Evolutionary conservation across 2,888 invertebrate genomes (phyloP).

Genomic region (Portevinia maculata): DNA sequence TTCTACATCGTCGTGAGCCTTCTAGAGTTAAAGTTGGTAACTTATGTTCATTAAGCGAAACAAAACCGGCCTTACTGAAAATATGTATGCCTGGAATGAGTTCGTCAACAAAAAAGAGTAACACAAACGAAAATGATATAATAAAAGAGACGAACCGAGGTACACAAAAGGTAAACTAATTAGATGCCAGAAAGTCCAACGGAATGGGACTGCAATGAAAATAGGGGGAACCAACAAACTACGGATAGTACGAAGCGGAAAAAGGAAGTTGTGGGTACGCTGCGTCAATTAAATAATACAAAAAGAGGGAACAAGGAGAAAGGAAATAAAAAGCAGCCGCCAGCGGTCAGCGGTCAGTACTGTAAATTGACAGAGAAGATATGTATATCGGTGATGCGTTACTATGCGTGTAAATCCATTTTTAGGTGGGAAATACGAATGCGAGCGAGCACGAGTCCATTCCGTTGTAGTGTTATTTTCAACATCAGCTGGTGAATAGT

Average conservation of each 20-base stretch:
- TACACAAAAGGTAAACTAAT: constrained; percentile 66
- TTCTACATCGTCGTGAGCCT: too few relatives aligned
- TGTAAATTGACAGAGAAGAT: constrained; percentile 28
- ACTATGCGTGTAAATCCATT: constrained; percentile 20
- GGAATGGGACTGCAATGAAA: constrained; percentile 22
- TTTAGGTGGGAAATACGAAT: constrained; percentile 26
- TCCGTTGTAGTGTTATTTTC: constrained; percentile 6
- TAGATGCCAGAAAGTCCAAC: constrained; percentile 58
- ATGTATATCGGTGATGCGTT: constrained; percentile 55
- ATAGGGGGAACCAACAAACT: constrained; percentile 22
- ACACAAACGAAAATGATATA: constrained; percentile 24
- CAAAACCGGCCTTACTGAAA: constrained; percentile 56
- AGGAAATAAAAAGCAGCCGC: constrained; percentile 5
- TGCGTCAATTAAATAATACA: constrained; percentile 47
- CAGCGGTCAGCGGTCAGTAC: constrained; percentile 32
- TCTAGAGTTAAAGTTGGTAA: neutral
- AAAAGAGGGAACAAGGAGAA: constrained; percentile 17
- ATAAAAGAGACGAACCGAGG: constrained; percentile 20
- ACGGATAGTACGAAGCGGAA: constrained; percentile 50
- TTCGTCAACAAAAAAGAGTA: constrained; percentile 7
- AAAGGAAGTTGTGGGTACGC: constrained; percentile 72
- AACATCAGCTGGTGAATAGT: constrained; percentile 37
- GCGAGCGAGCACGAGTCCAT: constrained; percentile 20
- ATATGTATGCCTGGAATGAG: constrained; percentile 16
- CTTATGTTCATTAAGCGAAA: constrained; percentile 62